Evolutionary conservation across 2,888 invertebrate species (phyloP).

Genomic region (Drosophila formosana): DNA sequence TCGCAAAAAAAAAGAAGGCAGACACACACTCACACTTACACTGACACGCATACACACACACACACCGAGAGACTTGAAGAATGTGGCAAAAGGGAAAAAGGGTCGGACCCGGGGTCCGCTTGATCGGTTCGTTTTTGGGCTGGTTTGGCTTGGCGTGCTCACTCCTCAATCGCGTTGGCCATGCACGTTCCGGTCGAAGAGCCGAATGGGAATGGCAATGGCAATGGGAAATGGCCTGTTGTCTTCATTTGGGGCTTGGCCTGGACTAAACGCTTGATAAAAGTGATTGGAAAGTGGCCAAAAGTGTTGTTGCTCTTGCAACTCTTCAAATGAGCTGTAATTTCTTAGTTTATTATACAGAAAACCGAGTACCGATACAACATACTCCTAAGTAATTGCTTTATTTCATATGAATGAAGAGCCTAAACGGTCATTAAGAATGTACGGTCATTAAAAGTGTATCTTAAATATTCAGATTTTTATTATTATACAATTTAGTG

Average conservation of each 20-base stretch:
- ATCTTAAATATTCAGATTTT: too few relatives aligned
- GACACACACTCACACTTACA: conserved; percentile 24
- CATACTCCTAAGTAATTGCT: conserved; percentile 1
- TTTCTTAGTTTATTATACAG: conserved; percentile 21
- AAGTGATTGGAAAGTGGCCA: conserved; percentile 53
- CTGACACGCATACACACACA: background rate
- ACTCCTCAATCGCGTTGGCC: conserved; percentile 62
- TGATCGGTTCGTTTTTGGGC: conserved; percentile 54
- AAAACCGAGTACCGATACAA: background rate
- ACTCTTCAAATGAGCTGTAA: conserved; percentile 18
- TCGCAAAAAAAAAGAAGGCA: conserved; percentile 50
- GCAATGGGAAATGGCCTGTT: conserved; percentile 58
- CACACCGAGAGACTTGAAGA: conserved; percentile 16
- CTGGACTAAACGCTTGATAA: conserved; percentile 42
- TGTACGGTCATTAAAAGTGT: background rate
- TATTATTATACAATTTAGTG: too few relatives aligned
- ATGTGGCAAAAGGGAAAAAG: conserved; percentile 63
- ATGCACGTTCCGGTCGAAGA: conserved; percentile 50
- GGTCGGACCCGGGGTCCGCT: conserved; percentile 19
- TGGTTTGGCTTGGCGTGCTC: conserved; percentile 31
- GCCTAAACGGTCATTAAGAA: background rate
- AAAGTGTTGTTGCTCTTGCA: conserved; percentile 26
- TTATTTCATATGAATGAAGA: background rate
- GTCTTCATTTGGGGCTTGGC: conserved; percentile 60
- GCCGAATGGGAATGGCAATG: conserved; percentile 24